Base-by-base conservation (phyloP, 2,888 invertebrate genomes). In the Apoda limacodes region DNA sequence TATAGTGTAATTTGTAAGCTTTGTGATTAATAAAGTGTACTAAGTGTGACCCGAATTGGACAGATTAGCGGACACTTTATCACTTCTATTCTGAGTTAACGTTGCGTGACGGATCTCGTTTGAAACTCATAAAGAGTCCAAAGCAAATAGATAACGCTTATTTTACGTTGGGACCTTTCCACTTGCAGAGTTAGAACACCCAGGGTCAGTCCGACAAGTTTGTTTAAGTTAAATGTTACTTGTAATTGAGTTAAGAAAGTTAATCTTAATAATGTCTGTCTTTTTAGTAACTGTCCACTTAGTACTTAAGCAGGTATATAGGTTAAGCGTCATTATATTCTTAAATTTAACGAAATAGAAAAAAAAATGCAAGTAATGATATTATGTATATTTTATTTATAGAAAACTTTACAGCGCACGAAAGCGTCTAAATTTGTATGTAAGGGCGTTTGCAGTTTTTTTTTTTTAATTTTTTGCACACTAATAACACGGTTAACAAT, bases 11-110 rank as follows among this genome's bases (percentile, higher is more conserved):
- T 80, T 80, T 80, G 80, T 78, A 74, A 74, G 69, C 72, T 74
- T 80, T 78, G 75, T 78, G 80, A 80, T 80, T 80, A 80, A 80
- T 80, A 80, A 80, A 80, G 63, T 72, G 74, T 69, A 74, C 75
- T 78, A 80, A 80, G 74, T 80, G 80, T 66, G 75, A 66, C 78
- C 70, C 75, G 72, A 78, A 76, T 76, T 69, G 75, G 70, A 76
- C 72, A 76, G 80, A 80, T 80, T 80, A 80, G 78, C 74, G 76
- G 66, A 58, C 80, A 74, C 68, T 80, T 80, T 80, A 80, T 80
- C 78, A 80, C 80, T 68, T 78, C 74, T 70, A 80, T 80, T 65
- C 72, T 62, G 62, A 74, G 70, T 72, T 72, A 76, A 74, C 75
- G 70, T 80, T 61, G 80, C 80, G 80, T 80, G 80, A 80, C 78